These are phyloP conservation scores for Coremacera marginata DNA, from an alignment of 2,888 invertebrate genomes.

Conservation along the genomic window DNA sequence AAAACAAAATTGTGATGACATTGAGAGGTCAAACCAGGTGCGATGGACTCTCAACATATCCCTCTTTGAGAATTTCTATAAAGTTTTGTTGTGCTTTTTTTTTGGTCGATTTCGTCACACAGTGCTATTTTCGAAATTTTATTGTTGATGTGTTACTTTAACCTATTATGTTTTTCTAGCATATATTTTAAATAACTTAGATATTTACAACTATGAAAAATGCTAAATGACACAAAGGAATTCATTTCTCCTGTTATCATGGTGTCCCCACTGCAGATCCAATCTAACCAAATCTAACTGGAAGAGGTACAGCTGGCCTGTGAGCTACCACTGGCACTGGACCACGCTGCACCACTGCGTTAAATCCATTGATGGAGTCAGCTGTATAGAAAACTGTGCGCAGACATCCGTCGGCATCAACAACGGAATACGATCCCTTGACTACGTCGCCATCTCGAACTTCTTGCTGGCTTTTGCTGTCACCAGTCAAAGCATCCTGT, in stretches of 20 bases:
- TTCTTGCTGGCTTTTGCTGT: constrained; percentile 72
- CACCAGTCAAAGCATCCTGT: constrained; percentile 76
- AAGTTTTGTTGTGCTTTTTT: too few relatives aligned
- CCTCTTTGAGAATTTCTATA: too few relatives aligned
- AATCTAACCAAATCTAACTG: constrained; percentile 48
- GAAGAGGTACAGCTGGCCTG: constrained; percentile 51
- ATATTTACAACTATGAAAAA: constrained; percentile 53
- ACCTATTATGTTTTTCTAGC: too few relatives aligned
- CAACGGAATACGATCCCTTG: constrained; percentile 66
- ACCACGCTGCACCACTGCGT: constrained; percentile 73
- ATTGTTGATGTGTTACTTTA: too few relatives aligned
- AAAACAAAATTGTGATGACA: too few relatives aligned
- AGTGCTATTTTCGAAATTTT: too few relatives aligned
- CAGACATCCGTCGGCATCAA: constrained; percentile 63
- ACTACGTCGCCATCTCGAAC: constrained; percentile 75
- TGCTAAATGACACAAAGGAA: neutral
- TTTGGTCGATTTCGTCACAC: too few relatives aligned
- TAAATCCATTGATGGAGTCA: constrained; percentile 64
- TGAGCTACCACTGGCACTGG: constrained; percentile 66
- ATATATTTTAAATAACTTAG: constrained; percentile 53
- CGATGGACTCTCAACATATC: too few relatives aligned
- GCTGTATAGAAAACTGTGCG: constrained; percentile 64
- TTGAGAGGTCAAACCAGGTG: too few relatives aligned
- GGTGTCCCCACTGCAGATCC: neutral
- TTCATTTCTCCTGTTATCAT: neutral